Evolutionary conservation across 2,113 vertebrate species (phyloP).

Genomic region (Anthoscopus minutus): DNA sequence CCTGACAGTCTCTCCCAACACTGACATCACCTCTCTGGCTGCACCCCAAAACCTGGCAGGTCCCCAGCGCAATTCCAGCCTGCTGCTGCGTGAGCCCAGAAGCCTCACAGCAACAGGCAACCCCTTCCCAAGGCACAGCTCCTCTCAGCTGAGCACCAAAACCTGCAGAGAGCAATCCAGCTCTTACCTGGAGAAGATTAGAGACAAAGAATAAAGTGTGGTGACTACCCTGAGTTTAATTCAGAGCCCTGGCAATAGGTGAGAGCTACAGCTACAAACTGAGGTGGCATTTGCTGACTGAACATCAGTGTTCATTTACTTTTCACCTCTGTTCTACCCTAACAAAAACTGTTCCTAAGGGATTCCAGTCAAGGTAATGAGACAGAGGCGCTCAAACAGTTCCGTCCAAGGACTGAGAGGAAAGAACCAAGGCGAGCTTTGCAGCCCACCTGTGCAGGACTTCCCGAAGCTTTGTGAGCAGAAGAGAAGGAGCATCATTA

Average conservation of each 20-base stretch:
- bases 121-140: not conserved
- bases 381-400: rapidly evolving
- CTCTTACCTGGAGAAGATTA: not conserved
- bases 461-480: not conserved
- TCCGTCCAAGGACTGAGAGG: not conserved
- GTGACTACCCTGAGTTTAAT: not conserved
- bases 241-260: not conserved
- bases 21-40: not conserved
- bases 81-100: not conserved
- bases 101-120: not conserved
- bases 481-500: rapidly evolving
- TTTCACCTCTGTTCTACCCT: not conserved
- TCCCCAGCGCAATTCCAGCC: not conserved
- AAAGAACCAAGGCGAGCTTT: not conserved
- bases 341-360: not conserved
- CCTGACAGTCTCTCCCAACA: not conserved
- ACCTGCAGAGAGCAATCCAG: not conserved
- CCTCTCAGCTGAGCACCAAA: not conserved
- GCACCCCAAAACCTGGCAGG: not conserved
- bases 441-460: not conserved
- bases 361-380: not conserved
- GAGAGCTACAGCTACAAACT: not conserved
- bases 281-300: not conserved
- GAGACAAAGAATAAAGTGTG: not conserved
- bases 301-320: not conserved